phyloP scores from a whole-genome alignment of 2,113 vertebrate genomes.

The Oxygymnocypris stewartii region DNA sequence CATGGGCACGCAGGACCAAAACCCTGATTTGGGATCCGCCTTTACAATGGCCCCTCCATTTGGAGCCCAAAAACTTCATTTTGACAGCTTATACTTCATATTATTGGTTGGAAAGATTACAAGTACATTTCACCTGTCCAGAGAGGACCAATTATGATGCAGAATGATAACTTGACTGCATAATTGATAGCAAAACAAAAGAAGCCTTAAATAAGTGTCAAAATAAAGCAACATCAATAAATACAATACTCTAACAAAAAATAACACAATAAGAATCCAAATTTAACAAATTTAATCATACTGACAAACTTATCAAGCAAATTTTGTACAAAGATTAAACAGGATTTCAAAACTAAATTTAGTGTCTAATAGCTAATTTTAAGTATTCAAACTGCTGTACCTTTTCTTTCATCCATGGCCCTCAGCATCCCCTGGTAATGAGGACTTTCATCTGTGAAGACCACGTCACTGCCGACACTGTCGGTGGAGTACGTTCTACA shows the following conservation, averaged over 20 bases:
- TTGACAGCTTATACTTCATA: neutral
- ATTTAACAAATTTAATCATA: too few relatives aligned
- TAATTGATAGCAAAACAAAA: neutral
- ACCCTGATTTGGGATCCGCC: neutral
- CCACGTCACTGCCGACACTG: constrained; percentile 68
- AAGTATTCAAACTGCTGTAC: constrained; percentile 41
- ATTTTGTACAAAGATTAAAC: neutral
- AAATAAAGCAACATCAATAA: neutral
- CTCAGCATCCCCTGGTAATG: constrained; percentile 66
- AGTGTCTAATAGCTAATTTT: neutral
- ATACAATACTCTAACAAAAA: neutral
- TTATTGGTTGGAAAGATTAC: neutral
- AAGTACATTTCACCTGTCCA: neutral
- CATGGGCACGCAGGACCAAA: neutral
- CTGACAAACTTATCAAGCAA: neutral
- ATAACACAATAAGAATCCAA: neutral
- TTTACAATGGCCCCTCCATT: constrained; percentile 5
- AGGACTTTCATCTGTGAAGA: constrained; percentile 68
- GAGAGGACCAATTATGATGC: neutral
- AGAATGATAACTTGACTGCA: neutral
- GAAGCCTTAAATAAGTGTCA: neutral
- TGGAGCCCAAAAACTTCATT: constrained; percentile 6
- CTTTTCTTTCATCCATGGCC: constrained; percentile 71
- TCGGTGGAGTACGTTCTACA: constrained; percentile 67
- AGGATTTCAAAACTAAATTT: neutral